Conservation (phyloP, 2,113 vertebrate species). For the Amphiprion percula region DNA sequence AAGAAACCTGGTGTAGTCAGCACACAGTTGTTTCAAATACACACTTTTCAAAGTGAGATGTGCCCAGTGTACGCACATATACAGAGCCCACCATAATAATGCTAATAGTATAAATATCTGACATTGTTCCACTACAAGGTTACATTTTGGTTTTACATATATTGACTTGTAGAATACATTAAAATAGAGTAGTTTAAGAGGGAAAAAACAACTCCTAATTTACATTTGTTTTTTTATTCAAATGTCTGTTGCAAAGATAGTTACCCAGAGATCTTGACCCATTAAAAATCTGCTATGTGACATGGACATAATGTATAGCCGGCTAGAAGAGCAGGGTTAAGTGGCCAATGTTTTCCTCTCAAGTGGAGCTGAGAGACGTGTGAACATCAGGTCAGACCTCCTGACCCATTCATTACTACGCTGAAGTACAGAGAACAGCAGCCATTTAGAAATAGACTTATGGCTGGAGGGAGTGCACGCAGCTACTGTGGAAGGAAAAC, state of each 20-base stretch:
- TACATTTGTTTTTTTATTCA: too few species aligned
- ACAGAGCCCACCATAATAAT: background rate
- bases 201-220: background rate
- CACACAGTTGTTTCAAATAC: background rate
- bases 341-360: slow-evolving; percentile 65
- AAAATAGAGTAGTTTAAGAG: background rate
- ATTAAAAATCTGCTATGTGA: slow-evolving; percentile 17
- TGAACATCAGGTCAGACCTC: slow-evolving; percentile 60
- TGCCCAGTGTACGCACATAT: background rate
- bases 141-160: background rate
- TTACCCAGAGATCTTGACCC: background rate
- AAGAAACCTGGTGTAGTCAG: slow-evolving; percentile 3
- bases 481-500: slow-evolving; percentile 44
- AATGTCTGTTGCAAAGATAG: too few species aligned
- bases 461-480: slow-evolving; percentile 20
- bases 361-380: slow-evolving; percentile 62
- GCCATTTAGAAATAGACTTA: slow-evolving; percentile 52
- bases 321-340: slow-evolving; percentile 56
- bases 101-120: background rate
- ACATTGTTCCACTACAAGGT: background rate
- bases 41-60: background rate
- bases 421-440: slow-evolving; percentile 54
- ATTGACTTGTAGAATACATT: background rate
- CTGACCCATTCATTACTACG: slow-evolving; percentile 48
- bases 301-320: slow-evolving; percentile 11